Base-by-base conservation (phyloP, 1,140 invertebrate species). In the Aphelenchoides fujianensis region DNA sequence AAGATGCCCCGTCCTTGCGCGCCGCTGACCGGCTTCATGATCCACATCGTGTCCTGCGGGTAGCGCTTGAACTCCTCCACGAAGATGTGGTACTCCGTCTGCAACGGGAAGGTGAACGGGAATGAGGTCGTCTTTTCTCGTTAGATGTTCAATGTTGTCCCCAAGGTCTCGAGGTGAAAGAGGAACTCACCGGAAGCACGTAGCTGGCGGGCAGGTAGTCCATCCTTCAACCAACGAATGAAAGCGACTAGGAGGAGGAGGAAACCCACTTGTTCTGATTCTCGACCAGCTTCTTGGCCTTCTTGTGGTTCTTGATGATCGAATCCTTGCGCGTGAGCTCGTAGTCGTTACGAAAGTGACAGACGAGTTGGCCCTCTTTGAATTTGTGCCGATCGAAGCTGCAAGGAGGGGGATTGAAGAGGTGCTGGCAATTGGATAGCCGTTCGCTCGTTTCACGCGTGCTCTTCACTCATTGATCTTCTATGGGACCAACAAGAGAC, bases 11-110 rank as follows among this genome's bases (percentile, higher is more conserved):
- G 83, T 23, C 87, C 87, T 74, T 88, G 87, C 27, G 87, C 85
- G 32, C 85, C 86, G 12, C 85, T 85, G 1, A 86, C 87, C 16
- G 87, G 87, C 70, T 88, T 88, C 87, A 87, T 87, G 48, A 61
- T 74, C 69, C 70, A 74, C n/a, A 87, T 86, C 19, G 85, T 85
- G 1, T 86, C 85, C 19, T 57, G 28, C 5, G 83, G 85, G 73
- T 82, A 85, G 55, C 85, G 86, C 73, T 86, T 85, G 69, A 87
- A 88, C 71, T 88, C 86, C 71, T 88, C 87, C 54, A 87, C 86
- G 84, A 88, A 88, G 55, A 87, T 84, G 71, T 87, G 87, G 71
- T 87, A 88, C 67, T 88, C 87, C 32, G 84, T 82, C 85, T 86
- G 67, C 36, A 82, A 68, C 48, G 30, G 5, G 12, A 7, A 30